phyloP scores from a whole-genome alignment of 1,140 invertebrate species.

The roundworm (Caenorhabditis elegans) region DNA sequence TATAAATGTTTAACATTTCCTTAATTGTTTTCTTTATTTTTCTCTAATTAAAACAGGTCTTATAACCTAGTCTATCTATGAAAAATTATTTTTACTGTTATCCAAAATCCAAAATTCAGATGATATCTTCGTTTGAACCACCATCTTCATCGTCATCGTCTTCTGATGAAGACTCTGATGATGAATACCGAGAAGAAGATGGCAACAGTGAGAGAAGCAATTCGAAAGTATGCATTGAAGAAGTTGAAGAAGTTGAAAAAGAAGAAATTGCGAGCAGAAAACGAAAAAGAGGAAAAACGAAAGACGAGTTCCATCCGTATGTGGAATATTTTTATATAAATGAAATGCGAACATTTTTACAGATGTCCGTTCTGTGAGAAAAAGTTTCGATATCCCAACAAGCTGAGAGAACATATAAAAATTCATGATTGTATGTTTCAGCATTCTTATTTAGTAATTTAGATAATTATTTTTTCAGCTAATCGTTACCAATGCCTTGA shows the following conservation, averaged over 20 bases:
- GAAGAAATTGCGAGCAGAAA: not conserved
- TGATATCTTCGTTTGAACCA: not conserved
- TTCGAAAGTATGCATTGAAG: not conserved
- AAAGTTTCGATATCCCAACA: conserved; percentile 12
- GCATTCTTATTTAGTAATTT: not conserved
- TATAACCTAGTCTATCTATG: too few relatives aligned
- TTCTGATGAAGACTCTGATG: not conserved
- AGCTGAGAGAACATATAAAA: not conserved
- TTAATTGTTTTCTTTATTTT: too few relatives aligned
- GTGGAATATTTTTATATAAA: too few relatives aligned
- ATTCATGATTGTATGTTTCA: not conserved
- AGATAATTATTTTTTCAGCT: not conserved
- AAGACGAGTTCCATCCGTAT: not conserved
- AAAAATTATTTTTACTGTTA: too few relatives aligned
- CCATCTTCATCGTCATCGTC: not conserved
- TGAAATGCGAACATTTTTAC: too few relatives aligned
- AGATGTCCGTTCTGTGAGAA: conserved; percentile 28
- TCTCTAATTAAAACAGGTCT: too few relatives aligned
- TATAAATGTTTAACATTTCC: not conserved
- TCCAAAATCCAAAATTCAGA: too few relatives aligned
- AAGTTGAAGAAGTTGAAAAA: not conserved
- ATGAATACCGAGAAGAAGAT: not conserved
- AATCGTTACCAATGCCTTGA: not conserved
- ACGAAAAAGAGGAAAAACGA: not conserved
- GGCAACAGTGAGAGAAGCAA: not conserved